phyloP scores from a whole-genome alignment of 2,888 invertebrate genomes.

The Eupithecia centaureata region DNA sequence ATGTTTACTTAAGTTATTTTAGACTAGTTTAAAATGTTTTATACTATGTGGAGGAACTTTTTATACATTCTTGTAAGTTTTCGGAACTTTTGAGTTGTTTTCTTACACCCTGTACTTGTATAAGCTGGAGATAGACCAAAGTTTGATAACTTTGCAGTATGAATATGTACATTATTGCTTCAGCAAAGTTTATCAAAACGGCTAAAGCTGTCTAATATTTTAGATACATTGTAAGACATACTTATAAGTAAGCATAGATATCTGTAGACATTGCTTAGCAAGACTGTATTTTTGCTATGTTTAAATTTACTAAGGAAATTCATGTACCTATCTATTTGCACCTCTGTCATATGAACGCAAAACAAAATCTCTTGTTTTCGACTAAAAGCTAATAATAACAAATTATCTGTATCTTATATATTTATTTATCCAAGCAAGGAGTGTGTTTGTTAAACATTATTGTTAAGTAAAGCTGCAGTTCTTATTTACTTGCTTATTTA shows the following conservation, averaged over 20 bases:
- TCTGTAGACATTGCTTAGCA: constrained; percentile 11
- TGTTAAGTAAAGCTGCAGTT: background rate
- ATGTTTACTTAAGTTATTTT: background rate
- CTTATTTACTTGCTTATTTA: constrained; percentile 36
- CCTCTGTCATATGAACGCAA: background rate
- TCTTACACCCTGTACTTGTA: constrained; percentile 51
- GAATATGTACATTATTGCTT: constrained; percentile 63
- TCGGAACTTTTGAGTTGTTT: constrained; percentile 39
- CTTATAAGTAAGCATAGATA: constrained; percentile 33
- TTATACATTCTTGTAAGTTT: constrained; percentile 6
- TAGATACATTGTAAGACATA: constrained; percentile 57
- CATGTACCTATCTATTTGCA: background rate
- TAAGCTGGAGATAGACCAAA: constrained; percentile 89
- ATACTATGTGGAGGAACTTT: background rate
- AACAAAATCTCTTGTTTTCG: background rate
- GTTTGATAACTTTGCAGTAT: constrained; percentile 79
- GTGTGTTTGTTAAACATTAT: background rate
- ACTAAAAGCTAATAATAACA: too few relatives aligned
- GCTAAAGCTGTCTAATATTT: constrained; percentile 70
- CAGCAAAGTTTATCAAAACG: constrained; percentile 75
- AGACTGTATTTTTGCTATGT: background rate
- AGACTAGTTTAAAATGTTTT: background rate
- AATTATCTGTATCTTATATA: too few relatives aligned
- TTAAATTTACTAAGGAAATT: background rate
- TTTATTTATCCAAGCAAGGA: too few relatives aligned